Evolutionary conservation across 2,888 invertebrate species (phyloP), one percentile per base, ranked within the genome.

Genomic region (Diarsia rubi): DNA sequence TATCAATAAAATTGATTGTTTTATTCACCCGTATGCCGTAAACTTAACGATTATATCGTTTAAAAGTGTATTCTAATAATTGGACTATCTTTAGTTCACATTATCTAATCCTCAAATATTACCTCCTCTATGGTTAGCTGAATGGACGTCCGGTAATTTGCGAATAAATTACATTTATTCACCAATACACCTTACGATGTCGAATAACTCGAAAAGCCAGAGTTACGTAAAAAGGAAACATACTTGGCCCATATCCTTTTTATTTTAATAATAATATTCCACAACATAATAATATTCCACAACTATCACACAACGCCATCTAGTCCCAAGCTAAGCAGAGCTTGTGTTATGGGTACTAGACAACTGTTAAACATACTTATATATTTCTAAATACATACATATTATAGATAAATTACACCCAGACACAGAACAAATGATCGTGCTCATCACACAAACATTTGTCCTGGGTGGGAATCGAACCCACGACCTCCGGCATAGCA

Each of bases 81-180:
- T 2, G 16, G 4, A n/a, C 24, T 66, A 37, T 45, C 4, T 37
- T 47, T 72, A 19, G 63, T 68, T 37, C 14, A 42, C 45, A 42
- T 52, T 16, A 19, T 65, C 45, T 45, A 47, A 47, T 37, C 12
- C 19, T 57, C 14, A 70, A 70, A 54, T 49, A 49, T 78, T 27
- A 65, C 31, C 19, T 69, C 4, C 16, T 47, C 21, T 52, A 9
- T 49, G 42, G 45, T 59, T 12, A 59, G 21, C 14, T 65, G 27
- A 79, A 69, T 69, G 16, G 14, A 16, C 2, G 1, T 27, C 52
- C 9, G 37, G 16, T 52, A 79, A 79, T 69, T 57, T 63, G 31
- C 31, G 45, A 63, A 57, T 79, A 63, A 69, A 67, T 79, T 47
- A 65, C 45, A 66, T 45, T 67, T 52, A 27, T 67, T 78, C 47